Evolutionary conservation across 2,113 vertebrate species (phyloP), one percentile per base, ranked within the genome.

Genomic region (Chauna torquata): DNA sequence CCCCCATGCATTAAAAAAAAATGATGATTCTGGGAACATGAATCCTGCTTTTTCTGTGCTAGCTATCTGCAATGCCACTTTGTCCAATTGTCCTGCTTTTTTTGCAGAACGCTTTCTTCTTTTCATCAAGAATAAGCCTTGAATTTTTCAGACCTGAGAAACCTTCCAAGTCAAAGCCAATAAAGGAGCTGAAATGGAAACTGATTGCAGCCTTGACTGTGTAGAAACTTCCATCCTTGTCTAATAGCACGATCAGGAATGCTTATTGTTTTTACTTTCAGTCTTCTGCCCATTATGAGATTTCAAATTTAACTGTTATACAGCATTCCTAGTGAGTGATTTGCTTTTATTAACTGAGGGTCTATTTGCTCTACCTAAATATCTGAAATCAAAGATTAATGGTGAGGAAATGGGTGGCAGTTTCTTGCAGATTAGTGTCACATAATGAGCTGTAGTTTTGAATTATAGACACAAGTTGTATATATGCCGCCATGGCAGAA

Each of bases 211-310:
- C 78, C 90, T 72, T 79, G 79, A 59, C 91, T 88, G 20, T 40
- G 70, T 82, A 94, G 64, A 86, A 86, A 52, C 70, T 82, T 64
- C 76, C 62, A 58, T 76, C 34, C 69, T 64, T 71, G 77, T 82
- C 70, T 70, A 90, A 77, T 42, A 64, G 76, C 25, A 14, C 32
- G 44, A 86, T 83, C 82, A 82, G 70, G 58, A 71, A 82, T 64
- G 55, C 81, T 93, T 77, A 77, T 90, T 82, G 92, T 90, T 87
- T 94, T 94, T 77, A 86, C 57, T 76, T 90, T 76, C 62, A 77
- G 59, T 81, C 47, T 76, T 83, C 66, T 77, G 40, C 64, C 64
- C 38, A 47, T 86, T 94, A 66, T 82, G 82, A 82, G 64, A 54
- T 65, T 82, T 86, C 42, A 82, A 36, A 86, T 82, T 77, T 94